These are phyloP conservation scores for Dichetophora obliterata DNA, from an alignment of 2,888 invertebrate species.

Conservation along the genomic window DNA sequence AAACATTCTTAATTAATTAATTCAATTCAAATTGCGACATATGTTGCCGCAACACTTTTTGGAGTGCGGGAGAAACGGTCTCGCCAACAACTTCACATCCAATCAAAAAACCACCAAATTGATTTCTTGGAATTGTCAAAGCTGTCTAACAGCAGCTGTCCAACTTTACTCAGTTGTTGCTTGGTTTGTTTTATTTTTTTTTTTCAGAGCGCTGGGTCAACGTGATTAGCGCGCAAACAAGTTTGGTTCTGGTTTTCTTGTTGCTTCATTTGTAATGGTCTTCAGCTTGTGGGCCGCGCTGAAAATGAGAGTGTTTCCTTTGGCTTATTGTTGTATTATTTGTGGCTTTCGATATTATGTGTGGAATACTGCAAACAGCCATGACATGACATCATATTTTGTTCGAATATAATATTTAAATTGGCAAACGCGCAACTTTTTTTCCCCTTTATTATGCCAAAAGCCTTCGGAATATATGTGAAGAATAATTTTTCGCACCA, in stretches of 20 bases:
- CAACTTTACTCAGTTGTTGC: not conserved
- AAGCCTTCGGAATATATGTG: not conserved
- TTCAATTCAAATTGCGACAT: constrained; percentile 21
- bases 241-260: not conserved
- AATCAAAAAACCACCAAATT: not conserved
- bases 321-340: not conserved
- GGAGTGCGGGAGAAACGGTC: not conserved
- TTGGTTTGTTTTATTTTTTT: not conserved
- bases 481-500: not conserved
- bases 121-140: constrained; percentile 13
- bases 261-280: not conserved
- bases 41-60: not conserved
- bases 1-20: constrained; percentile 24
- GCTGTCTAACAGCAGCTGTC: not conserved
- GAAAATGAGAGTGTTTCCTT: constrained; percentile 1
- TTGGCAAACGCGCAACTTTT: not conserved
- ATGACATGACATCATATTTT: constrained; percentile 17
- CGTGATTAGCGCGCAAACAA: not conserved
- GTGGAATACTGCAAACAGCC: not conserved
- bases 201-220: not conserved
- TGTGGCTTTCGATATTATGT: not conserved
- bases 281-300: not conserved
- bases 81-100: not conserved
- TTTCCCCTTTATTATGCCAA: too few species aligned
- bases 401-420: constrained; percentile 5